Conservation (phyloP, 2,888 invertebrate genomes). For the Drosophila silvestris region DNA sequence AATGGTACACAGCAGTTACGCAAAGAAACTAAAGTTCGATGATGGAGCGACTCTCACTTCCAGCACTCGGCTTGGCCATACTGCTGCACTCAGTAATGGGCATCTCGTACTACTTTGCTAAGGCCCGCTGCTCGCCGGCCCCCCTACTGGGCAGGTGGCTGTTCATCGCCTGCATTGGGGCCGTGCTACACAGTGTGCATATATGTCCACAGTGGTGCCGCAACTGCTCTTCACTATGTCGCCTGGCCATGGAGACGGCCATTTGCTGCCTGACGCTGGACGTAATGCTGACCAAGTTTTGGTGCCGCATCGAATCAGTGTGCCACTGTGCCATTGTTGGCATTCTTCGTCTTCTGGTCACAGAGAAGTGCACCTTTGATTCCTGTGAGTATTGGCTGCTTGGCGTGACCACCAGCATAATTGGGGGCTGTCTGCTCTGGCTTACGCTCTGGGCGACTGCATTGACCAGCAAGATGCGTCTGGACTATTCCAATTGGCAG, state of each 20-base stretch:
- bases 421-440: conserved; percentile 65
- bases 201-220: conserved; percentile 38
- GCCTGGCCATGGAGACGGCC: conserved; percentile 47
- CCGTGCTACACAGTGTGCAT: conserved; percentile 47
- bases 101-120: conserved; percentile 60
- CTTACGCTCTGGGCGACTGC: conserved; percentile 59
- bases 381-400: conserved; percentile 64
- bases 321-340: conserved; percentile 68
- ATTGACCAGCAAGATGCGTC: conserved; percentile 35
- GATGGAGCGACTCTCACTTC: conserved; percentile 57
- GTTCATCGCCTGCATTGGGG: conserved; percentile 58
- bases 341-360: conserved; percentile 39
- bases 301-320: conserved; percentile 65
- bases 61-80: conserved; percentile 58
- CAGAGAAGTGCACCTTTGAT: conserved; percentile 51
- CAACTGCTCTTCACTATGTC: conserved; percentile 27
- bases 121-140: conserved; percentile 46
- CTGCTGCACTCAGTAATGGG: conserved; percentile 66
- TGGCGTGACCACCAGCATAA: conserved; percentile 51
- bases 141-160: conserved; percentile 66
- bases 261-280: conserved; percentile 63
- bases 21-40: not conserved
- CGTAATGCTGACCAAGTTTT: conserved; percentile 57
- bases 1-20: not conserved
- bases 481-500: conserved; percentile 23